A percentile compares a stretch with the other conserved stretches of the same genome.
These are phyloP conservation scores for Arvicanthis niloticus DNA, from an alignment of 2,113 vertebrate species.

Conservation along the genomic window DNA sequence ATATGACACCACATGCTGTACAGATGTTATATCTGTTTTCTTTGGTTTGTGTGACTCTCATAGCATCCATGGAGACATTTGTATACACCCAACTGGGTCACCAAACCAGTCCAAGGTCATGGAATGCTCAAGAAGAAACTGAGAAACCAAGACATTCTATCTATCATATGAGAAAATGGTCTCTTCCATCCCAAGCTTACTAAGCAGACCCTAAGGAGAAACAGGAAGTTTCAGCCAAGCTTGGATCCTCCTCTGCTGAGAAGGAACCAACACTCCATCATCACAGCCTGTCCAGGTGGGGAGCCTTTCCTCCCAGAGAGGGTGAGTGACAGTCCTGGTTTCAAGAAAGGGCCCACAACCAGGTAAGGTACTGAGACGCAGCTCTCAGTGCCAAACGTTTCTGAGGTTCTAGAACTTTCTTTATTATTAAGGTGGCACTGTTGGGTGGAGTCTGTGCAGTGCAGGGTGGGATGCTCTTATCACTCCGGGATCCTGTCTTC, in stretches of 20 bases:
- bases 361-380: background rate
- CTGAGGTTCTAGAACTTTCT: constrained; percentile 39
- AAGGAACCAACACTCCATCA: background rate
- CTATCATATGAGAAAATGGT: background rate
- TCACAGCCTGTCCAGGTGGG: background rate
- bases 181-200: background rate
- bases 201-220: background rate
- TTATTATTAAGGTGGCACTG: background rate
- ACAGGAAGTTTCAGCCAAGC: background rate
- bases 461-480: background rate
- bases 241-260: background rate
- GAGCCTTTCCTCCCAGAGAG: background rate
- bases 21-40: background rate
- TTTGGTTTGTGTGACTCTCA: background rate
- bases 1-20: background rate
- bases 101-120: background rate
- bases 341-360: background rate
- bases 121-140: background rate
- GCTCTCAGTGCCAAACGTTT: background rate
- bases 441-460: background rate
- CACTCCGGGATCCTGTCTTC: background rate
- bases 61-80: background rate
- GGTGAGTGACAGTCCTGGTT: background rate
- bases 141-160: background rate
- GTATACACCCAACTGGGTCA: background rate